Base-by-base conservation (phyloP, 2,888 invertebrate genomes). In the Osedax fenrisi region DNA sequence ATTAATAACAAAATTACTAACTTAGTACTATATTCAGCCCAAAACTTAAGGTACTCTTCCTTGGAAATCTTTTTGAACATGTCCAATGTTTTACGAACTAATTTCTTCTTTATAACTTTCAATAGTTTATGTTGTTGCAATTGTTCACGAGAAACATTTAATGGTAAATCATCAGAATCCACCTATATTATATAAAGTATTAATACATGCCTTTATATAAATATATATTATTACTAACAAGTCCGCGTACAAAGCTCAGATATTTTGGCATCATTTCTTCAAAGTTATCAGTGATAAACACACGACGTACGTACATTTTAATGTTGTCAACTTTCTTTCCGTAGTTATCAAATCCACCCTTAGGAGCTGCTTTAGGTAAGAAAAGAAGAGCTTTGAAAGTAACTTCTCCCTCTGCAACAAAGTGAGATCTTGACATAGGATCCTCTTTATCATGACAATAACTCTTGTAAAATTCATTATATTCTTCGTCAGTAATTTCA, bases 211-310 rank as follows among this genome's bases (percentile, higher is more conserved):
- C 41, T n/a, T 41, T 10, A 41, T 41, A 41, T 41, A 41, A 41
- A 41, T 41, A 41, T 41, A 10, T 41, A 41, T 10, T 41, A 10
- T 41, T 27, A 81, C 82, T 78, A 76, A 84, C 97, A 79, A 99
- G 91, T 81, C 98, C 98, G 75, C 91, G 90, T 76, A 99, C 89
- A 85, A 98, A 99, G 79, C 89, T 90, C 80, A 98, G 88, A 85
- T 96, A 99, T 85, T 92, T 94, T 78, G 98, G 97, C 91, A 98
- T 92, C 90, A 98, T 93, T 84, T 98, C 97, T 84, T 93, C 93
- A 88, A 98, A 97, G 87, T 98, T 94, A 85, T 98, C 97, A 5
- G 97, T 97, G 86, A 98, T 99, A 87, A 98, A 99, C 21, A 99
- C 98, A 77, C 98, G 89, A 76, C 97, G 89, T 75, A 99, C 98